Evolutionary conservation across 2,797 vertebrate species (phyloP), one percentile per base, ranked within the genome.

Genomic region (Sternotherus odoratus): DNA sequence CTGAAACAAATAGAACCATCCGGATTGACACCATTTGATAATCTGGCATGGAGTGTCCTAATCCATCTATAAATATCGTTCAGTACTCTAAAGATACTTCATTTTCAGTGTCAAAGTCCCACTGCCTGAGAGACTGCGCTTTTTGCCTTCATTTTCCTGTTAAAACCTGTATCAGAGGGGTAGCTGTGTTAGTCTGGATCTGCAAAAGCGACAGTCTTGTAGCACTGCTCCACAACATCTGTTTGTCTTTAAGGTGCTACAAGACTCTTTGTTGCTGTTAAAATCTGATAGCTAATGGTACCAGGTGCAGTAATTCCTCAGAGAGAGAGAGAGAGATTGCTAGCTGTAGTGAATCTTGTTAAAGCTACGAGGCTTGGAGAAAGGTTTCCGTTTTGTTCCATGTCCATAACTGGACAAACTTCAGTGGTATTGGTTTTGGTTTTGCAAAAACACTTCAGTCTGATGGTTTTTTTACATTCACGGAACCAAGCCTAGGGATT

Each of bases 21-120:
- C 19, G 26, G 80, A 85, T 89, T 90, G 82, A 28, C 43, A n/a
- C 56, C 56, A 46, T 43, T 74, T 74, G 17, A 43, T 75, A 49
- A 66, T 46, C 82, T 89, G 33, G 24, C 83, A 46, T 72, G 9
- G 0, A 0, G 17, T 50, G 48, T 74, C 36, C 15, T 87, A 74
- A 50, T 36, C 53, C 82, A 43, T 30, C 56, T 85, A 33, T 74
- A 75, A 74, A 46, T 74, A 74, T 13, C 39, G 4, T 46, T 74
- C 24, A 46, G 69, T 6, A 21, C 69, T 46, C 36, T 15, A 26
- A 43, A 74, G 24, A 12, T 43, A 87, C 53, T 23, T n/a, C n/a
- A 23, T 82, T 90, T n/a, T 88, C 54, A 66, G 85, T 82, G 77
- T 90, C 74, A 57, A 66, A 80, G 5, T 63, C 48, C 39, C 30